A percentile compares a stretch with the other conserved stretches of the same genome.
Evolutionary conservation across 2,888 invertebrate genomes (phyloP).

Genomic region (Ormia ochracea): DNA sequence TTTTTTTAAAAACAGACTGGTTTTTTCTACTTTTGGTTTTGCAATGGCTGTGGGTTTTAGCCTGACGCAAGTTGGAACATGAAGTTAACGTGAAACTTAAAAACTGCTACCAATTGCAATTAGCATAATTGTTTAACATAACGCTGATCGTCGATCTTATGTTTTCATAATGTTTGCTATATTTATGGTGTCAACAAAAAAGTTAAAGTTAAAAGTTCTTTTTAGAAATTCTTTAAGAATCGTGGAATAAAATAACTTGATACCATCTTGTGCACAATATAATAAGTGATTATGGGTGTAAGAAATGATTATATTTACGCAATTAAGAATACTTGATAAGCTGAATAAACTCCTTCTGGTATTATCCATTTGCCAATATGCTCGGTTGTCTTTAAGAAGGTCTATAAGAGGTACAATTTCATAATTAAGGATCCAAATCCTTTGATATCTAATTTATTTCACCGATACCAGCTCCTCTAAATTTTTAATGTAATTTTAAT

Average conservation of each 20-base stretch:
- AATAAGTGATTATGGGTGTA: too few relatives aligned
- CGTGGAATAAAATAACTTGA: background rate
- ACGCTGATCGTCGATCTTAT: constrained; percentile 64
- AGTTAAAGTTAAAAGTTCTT: background rate
- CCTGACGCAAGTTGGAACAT: constrained; percentile 35
- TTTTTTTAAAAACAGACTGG: constrained; percentile 40
- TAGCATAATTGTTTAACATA: constrained; percentile 75
- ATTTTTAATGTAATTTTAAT: too few relatives aligned
- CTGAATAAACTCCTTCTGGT: too few relatives aligned
- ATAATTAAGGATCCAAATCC: too few relatives aligned
- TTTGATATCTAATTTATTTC: too few relatives aligned
- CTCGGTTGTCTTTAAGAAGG: too few relatives aligned
- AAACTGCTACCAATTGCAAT: constrained; percentile 64
- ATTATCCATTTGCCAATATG: too few relatives aligned
- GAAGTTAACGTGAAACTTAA: constrained; percentile 40
- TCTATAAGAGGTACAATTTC: too few relatives aligned
- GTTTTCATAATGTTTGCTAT: constrained; percentile 9
- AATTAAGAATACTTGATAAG: too few relatives aligned
- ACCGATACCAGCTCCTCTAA: too few relatives aligned
- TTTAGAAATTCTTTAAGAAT: background rate
- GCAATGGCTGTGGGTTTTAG: constrained; percentile 16
- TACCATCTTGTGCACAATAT: too few relatives aligned
- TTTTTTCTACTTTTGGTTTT: constrained; percentile 12
- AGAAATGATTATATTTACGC: too few relatives aligned
- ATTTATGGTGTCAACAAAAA: background rate